Conservation (phyloP, 1,140 invertebrate genomes). For the Chlorops oryzae region DNA sequence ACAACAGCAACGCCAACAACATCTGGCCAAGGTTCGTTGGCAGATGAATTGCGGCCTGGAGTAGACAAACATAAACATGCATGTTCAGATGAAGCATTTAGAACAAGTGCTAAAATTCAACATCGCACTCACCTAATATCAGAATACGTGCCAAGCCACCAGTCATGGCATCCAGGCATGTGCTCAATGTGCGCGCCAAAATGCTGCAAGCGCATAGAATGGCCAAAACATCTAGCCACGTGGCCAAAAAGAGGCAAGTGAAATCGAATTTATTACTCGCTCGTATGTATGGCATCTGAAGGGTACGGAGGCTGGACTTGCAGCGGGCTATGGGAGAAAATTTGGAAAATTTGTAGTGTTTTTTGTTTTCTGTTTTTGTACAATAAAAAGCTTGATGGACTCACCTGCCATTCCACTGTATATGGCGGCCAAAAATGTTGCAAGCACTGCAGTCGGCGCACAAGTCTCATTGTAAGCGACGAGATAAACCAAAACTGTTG, state of each 20-base stretch:
- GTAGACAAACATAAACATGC: conserved; percentile 4
- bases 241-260: conserved; percentile 51
- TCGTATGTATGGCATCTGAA: conserved; percentile 44
- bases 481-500: conserved; percentile 34
- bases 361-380: not conserved
- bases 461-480: conserved; percentile 43
- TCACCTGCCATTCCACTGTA: conserved; percentile 38
- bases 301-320: conserved; percentile 34
- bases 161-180: conserved; percentile 60
- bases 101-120: not conserved
- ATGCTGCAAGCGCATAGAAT: conserved; percentile 58
- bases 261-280: conserved; percentile 46
- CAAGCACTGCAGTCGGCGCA: conserved; percentile 29
- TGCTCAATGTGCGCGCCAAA: conserved; percentile 57
- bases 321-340: conserved; percentile 26
- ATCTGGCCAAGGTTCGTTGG: conserved; percentile 63
- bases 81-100: not conserved
- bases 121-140: conserved; percentile 31
- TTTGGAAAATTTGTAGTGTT: not conserved
- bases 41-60: conserved; percentile 50
- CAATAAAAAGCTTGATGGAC: not conserved
- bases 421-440: conserved; percentile 30
- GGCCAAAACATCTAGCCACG: conserved; percentile 58
- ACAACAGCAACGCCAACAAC: conserved; percentile 62
- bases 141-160: conserved; percentile 53